phyloP scores from a whole-genome alignment of 2,888 invertebrate genomes.

The Platypus cylindrus region DNA sequence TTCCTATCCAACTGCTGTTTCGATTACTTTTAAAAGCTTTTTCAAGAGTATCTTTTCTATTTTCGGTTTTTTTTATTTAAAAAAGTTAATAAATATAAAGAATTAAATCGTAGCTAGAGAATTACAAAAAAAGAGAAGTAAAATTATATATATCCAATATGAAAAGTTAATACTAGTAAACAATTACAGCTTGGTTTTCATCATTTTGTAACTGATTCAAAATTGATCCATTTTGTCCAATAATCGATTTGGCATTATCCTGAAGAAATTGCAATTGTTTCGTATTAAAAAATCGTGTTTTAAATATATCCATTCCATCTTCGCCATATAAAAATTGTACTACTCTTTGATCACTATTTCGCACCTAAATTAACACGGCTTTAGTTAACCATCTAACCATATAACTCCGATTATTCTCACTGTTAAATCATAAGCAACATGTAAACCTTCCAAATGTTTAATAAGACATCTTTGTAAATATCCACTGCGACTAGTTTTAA shows the following conservation, averaged over 20 bases:
- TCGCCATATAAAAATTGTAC: conserved; percentile 92
- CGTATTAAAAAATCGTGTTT: conserved; percentile 68
- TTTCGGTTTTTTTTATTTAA: too few relatives aligned
- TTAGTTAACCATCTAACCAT: not conserved
- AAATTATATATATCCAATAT: not conserved
- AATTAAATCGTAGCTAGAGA: too few relatives aligned
- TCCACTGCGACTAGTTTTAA: conserved; percentile 97
- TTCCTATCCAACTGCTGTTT: too few relatives aligned
- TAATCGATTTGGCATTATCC: conserved; percentile 60
- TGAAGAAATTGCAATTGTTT: conserved; percentile 69
- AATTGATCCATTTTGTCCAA: conserved; percentile 43
- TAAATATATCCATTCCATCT: conserved; percentile 82
- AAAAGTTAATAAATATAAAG: too few relatives aligned
- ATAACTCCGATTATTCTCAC: conserved; percentile 40
- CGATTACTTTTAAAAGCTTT: too few relatives aligned
- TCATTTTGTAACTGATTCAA: conserved; percentile 47
- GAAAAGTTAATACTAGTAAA: not conserved
- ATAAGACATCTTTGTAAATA: conserved; percentile 91
- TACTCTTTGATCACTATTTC: conserved; percentile 87
- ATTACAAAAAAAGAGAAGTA: conserved; percentile 1
- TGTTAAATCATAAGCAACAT: conserved; percentile 84
- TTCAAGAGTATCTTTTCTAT: too few relatives aligned
- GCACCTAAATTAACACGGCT: conserved; percentile 19
- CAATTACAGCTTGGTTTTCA: conserved; percentile 33
- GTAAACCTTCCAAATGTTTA: conserved; percentile 94